Evolutionary conservation across 1,140 invertebrate species (phyloP).

Genomic region (Megathymus violae): DNA sequence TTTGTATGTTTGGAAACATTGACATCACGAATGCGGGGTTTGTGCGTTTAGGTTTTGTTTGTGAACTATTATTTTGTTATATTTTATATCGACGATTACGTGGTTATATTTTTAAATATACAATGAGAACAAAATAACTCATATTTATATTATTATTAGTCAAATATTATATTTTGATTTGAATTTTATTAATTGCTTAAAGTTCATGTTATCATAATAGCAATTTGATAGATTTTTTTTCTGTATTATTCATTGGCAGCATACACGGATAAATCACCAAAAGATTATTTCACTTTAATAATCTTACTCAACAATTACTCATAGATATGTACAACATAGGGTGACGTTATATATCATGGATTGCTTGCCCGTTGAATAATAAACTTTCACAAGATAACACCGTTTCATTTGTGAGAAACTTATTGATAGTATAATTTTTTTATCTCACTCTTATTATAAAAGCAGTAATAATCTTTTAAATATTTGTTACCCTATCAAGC

Average conservation of each 20-base stretch:
- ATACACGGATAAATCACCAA: too few relatives aligned
- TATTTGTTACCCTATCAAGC: not conserved
- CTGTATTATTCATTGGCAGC: too few relatives aligned
- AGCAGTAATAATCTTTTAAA: not conserved
- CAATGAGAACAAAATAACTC: too few relatives aligned
- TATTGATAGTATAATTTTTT: not conserved
- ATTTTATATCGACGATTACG: too few relatives aligned
- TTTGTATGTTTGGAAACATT: conserved; percentile 5
- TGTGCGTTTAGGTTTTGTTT: conserved; percentile 1
- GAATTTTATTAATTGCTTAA: too few relatives aligned
- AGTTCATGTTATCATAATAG: too few relatives aligned
- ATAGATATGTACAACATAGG: not conserved
- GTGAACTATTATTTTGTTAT: conserved; percentile 3
- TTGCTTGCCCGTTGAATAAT: not conserved
- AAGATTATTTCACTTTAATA: too few relatives aligned
- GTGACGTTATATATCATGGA: not conserved
- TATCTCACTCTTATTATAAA: not conserved
- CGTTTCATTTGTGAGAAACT: not conserved
- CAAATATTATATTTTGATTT: too few relatives aligned
- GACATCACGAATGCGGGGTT: conserved; percentile 5
- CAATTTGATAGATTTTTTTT: too few relatives aligned
- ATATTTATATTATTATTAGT: too few relatives aligned
- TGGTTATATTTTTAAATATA: too few relatives aligned
- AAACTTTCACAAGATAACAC: not conserved
- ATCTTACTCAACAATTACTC: too few relatives aligned